Evolutionary conservation across 2,113 vertebrate species (phyloP), one percentile per base, ranked within the genome.

Genomic region (Dromas ardeola): DNA sequence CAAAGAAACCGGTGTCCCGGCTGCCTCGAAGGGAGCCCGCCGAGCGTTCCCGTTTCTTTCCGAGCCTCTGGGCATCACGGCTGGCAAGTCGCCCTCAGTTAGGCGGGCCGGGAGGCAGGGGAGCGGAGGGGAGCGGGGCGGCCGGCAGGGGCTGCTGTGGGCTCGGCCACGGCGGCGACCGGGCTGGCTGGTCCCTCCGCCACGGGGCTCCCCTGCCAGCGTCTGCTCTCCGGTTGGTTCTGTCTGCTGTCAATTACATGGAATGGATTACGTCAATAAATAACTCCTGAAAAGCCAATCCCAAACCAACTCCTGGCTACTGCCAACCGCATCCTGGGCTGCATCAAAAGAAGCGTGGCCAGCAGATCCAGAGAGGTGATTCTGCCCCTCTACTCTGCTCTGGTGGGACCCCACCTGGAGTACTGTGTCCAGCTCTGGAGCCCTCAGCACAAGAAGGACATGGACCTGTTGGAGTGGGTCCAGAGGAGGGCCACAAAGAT

Each of bases 61-160:
- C 10, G 18, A 86, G 71, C n/a, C 53, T 3, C 17, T 26, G 32
- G 43, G 16, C 21, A 25, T 5, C 53, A 15, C 32, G 45, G 34
- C 59, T 30, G 47, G 66, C 26, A 7, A 67, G 16, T 16, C 34
- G 38, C 23, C 66, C 87, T 6, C 38, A 9, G 79, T 58, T 66
- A 29, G 4, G 17, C 10, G 55, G 49, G 47, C 55, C 3, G 38
- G 40, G 8, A 11, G 27, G 15, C 13, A 5, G 15, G 42, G 18
- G 40, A 20, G 10, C 7, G 6, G 16, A 5, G 15, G 42, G 18
- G 40, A 20, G 10, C 7, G 6, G 20, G 21, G n/a, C 2, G 20
- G 34, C 7, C 77, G 87, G 74, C 96, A 96, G 93, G 96, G 97
- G 96, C 67, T 94, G 95, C 97, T 96, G 86, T 86, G 95, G 21